These are phyloP conservation scores for Lacerta bilineata DNA, from an alignment of 2,797 vertebrate genomes.

Conservation along the genomic window DNA sequence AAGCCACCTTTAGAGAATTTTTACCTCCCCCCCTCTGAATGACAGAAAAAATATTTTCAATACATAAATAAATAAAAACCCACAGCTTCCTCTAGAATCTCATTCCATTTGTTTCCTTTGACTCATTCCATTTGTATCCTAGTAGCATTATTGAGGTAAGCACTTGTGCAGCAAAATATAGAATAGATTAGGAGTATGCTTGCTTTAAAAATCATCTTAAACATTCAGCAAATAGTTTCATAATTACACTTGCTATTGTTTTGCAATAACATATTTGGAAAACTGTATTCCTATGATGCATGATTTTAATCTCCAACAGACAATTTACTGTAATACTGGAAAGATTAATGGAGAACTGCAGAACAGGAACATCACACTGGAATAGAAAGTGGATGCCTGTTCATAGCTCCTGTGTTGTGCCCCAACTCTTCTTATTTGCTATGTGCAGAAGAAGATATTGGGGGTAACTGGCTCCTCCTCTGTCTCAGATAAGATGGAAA, in stretches of 20 bases:
- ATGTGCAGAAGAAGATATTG: neutral
- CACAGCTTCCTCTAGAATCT: neutral
- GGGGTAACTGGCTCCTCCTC: neutral
- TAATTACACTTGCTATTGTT: slow-evolving; percentile 18
- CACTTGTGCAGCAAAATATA: neutral
- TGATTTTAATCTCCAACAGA: slow-evolving; percentile 19
- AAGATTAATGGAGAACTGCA: slow-evolving; percentile 8
- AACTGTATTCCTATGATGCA: neutral
- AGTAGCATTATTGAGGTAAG: neutral
- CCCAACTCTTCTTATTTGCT: neutral
- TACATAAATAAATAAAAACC: no score
- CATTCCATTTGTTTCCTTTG: neutral
- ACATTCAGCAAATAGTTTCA: slow-evolving; percentile 19
- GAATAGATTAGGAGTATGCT: neutral
- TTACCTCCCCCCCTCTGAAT: neutral
- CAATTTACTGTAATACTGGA: slow-evolving; percentile 7
- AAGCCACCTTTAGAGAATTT: no score
- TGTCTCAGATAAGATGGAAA: neutral
- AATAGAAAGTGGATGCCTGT: neutral
- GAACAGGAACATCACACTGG: neutral
- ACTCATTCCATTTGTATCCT: neutral
- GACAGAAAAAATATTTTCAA: neutral
- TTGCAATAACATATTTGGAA: neutral
- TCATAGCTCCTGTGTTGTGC: neutral
- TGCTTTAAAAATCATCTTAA: neutral